Base-by-base conservation (phyloP, 2,113 vertebrate species). In the Pardalotus punctatus region DNA sequence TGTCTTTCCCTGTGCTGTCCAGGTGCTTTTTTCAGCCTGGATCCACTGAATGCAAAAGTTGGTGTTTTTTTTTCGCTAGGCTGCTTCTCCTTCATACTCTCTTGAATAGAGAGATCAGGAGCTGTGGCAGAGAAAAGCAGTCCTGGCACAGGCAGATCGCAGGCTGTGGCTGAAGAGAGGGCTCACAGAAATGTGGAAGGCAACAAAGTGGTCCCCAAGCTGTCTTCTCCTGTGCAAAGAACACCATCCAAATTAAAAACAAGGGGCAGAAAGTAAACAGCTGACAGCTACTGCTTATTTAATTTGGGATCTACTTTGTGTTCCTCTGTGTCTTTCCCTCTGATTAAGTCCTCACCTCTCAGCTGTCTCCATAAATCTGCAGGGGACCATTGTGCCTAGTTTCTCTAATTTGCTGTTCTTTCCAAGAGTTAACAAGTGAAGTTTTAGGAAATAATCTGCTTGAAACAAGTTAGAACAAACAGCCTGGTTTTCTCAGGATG, bases 21-120 rank as follows among this genome's bases (percentile, higher is more conserved):
- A 22, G 33, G n/a, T 42, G 21, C 2, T 23, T 78, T 88, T 84
- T 94, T 48, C 70, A 53, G 20, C 36, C 35, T 56, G 24, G 36
- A 76, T 67, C 66, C 24, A 25, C 0, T 80, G 58, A 76, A n/a
- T 47, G 14, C 33, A 73, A 85, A 88, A 17, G 3, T 40, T 38
- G 23, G 0, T 2, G 0, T 0, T 5, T 13, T 72, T 72, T 58
- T 82, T 42, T 12, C 40, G 17, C 25, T 48, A 58, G 23, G 4
- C 12, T 86, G 20, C 29, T 57, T 76, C 85, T 82, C 21, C 33
- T 76, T 61, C 29, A 58, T 61, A 9, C 8, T 80, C 7, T 24
- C 23, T 77, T 48, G 24, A 74, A 48, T 10, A 15, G n/a, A 53
- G 24, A 61, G 9, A 20, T 71, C 36, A 40, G 56, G 62, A 71